These are phyloP conservation scores for Neofelis nebulosa DNA, from an alignment of 2,113 vertebrate species.

Conservation along the genomic window DNA sequence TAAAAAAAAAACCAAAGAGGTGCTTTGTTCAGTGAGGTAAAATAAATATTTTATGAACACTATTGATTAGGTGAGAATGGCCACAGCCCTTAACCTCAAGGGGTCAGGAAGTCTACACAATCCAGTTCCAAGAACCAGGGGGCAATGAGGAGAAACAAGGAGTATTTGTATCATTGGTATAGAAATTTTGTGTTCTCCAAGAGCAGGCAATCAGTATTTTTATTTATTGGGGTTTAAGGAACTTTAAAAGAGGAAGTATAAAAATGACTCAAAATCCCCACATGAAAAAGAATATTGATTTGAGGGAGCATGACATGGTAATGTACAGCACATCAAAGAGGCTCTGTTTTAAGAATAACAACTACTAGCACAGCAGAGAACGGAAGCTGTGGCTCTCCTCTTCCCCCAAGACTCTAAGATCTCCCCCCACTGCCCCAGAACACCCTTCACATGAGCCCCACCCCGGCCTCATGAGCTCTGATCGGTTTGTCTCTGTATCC, in stretches of 20 bases:
- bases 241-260: conserved; percentile 63
- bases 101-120: background rate
- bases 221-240: conserved; percentile 62
- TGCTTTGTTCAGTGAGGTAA: background rate
- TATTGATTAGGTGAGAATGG: background rate
- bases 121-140: background rate
- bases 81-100: background rate
- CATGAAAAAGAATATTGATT: conserved; percentile 71
- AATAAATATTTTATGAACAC: background rate
- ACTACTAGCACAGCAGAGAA: background rate
- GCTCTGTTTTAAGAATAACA: conserved; percentile 45
- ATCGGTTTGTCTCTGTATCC: background rate
- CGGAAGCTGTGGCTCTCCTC: conserved; percentile 47
- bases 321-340: conserved; percentile 53
- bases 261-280: conserved; percentile 74
- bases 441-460: background rate
- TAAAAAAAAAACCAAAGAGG: background rate
- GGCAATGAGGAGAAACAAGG: background rate
- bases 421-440: background rate
- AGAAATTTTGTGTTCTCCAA: background rate
- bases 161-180: background rate
- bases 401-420: background rate
- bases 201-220: conserved; percentile 39
- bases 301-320: conserved; percentile 45
- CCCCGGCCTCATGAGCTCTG: background rate